Conservation (phyloP, 2,888 invertebrate species). For the Tenodera sinensis region DNA sequence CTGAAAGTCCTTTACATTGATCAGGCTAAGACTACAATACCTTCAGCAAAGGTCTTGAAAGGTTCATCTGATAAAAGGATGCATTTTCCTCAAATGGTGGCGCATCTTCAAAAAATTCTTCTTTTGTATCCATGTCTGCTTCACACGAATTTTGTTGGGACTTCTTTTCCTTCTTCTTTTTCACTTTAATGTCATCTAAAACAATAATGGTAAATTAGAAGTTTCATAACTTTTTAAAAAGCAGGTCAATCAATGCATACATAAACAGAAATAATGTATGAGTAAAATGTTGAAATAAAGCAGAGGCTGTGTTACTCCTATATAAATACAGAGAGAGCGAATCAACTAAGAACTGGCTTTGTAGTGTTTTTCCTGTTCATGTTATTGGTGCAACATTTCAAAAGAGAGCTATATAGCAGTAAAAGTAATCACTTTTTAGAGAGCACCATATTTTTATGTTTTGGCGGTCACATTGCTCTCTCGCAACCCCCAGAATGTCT, state of each 20-base stretch:
- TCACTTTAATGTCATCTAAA: slow-evolving; percentile 61
- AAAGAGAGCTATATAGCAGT: no score
- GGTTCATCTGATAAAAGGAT: slow-evolving; percentile 91
- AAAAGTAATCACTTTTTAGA: no score
- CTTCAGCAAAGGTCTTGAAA: slow-evolving; percentile 89
- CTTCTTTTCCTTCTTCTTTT: slow-evolving; percentile 47
- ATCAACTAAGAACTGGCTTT: no score
- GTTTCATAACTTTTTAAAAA: not conserved
- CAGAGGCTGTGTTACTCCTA: no score
- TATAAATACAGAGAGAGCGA: not conserved
- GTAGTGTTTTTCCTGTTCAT: no score
- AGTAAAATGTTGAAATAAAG: no score
- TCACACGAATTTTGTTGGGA: slow-evolving; percentile 31
- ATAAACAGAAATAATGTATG: no score
- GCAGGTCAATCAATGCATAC: no score
- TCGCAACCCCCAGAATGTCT: no score
- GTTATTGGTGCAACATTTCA: no score
- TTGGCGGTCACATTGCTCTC: no score
- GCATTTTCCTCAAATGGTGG: slow-evolving; percentile 57
- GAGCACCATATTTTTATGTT: no score
- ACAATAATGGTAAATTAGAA: not conserved
- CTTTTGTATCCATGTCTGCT: slow-evolving; percentile 35
- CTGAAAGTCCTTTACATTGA: not conserved
- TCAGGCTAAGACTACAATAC: slow-evolving; percentile 40
- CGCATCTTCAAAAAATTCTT: slow-evolving; percentile 61